These are phyloP conservation scores for Elaphurus davidianus DNA, from an alignment of 2,113 vertebrate genomes.

Conservation along the genomic window DNA sequence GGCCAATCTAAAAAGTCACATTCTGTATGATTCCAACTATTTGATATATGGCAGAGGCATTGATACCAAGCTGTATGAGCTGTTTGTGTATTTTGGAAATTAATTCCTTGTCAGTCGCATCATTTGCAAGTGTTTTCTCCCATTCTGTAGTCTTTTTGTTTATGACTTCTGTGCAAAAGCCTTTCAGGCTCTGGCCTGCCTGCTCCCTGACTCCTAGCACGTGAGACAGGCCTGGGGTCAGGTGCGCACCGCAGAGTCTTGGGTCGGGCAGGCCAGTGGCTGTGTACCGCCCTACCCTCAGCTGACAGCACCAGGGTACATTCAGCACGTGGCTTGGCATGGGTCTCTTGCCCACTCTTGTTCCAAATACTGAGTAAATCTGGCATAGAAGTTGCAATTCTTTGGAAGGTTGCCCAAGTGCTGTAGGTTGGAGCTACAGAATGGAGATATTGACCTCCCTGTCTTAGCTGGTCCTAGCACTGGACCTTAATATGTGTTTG, in stretches of 20 bases:
- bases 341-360: background rate
- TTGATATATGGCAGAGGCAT: background rate
- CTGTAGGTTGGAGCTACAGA: background rate
- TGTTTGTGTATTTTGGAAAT: background rate
- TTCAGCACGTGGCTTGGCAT: background rate
- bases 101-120: fast-evolving
- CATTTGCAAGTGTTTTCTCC: background rate
- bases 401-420: background rate
- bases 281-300: fast-evolving
- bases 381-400: background rate
- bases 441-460: background rate
- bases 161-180: background rate
- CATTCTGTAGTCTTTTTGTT: background rate
- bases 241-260: fast-evolving
- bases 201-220: background rate
- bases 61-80: background rate
- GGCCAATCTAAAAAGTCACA: background rate
- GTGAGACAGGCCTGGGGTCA: background rate
- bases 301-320: background rate
- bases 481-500: background rate
- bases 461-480: background rate
- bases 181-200: background rate
- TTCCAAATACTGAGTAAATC: background rate
- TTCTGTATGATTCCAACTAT: background rate
- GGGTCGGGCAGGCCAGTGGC: background rate